phyloP scores from a whole-genome alignment of 2,888 invertebrate genomes.

The Drosophila macrospina region DNA sequence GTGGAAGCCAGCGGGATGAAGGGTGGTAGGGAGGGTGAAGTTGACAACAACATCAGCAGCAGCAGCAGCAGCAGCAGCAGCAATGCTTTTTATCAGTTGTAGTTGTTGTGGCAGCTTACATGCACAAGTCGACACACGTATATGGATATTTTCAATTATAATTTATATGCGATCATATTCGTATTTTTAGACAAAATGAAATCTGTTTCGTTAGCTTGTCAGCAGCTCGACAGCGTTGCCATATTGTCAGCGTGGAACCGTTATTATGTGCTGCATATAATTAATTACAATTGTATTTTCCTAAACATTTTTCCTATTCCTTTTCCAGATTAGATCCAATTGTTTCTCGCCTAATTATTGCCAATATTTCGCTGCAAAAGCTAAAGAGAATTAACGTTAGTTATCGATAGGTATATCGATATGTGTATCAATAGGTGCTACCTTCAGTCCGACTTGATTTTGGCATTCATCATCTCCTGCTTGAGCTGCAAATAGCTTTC shows the following conservation, averaged over 20 bases:
- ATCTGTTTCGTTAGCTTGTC: constrained; percentile 10
- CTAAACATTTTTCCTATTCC: too few species aligned
- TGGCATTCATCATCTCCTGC: constrained; percentile 4
- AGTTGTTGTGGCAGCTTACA: constrained; percentile 42
- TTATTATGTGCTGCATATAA: not conserved
- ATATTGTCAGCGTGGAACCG: not conserved
- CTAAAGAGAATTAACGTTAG: not conserved
- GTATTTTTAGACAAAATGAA: constrained; percentile 66
- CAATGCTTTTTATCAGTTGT: constrained; percentile 45
- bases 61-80: constrained; percentile 13
- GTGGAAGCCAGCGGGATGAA: too few species aligned
- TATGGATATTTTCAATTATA: constrained; percentile 72
- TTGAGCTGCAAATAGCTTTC: constrained; percentile 35
- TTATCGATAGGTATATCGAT: not conserved
- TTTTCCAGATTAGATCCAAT: not conserved
- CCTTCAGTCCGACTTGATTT: not conserved
- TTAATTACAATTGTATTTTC: not conserved
- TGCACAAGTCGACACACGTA: constrained; percentile 34
- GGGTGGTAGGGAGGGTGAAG: too few species aligned
- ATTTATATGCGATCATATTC: constrained; percentile 71
- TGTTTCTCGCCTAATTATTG: not conserved
- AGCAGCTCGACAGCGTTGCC: not conserved
- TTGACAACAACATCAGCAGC: constrained; percentile 23
- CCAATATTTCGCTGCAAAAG: not conserved
- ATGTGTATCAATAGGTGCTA: not conserved